Evolutionary conservation across 2,888 invertebrate species (phyloP).

Genomic region (Melieria picta): DNA sequence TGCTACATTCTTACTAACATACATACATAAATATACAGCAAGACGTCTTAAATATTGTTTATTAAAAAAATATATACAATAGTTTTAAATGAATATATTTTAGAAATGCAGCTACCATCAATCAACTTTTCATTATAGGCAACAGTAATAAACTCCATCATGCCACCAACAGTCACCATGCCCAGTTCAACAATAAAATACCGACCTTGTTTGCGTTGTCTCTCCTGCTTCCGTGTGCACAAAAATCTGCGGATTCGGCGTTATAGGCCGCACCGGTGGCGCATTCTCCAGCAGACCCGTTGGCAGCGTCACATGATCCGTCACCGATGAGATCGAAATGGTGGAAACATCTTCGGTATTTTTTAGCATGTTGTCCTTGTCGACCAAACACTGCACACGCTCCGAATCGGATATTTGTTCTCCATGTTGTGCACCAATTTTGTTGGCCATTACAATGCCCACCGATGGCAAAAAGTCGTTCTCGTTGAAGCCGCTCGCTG

Average conservation of each 20-base stretch:
- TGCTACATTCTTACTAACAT: too few species aligned
- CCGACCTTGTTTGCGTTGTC: slow-evolving; percentile 54
- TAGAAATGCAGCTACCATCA: too few species aligned
- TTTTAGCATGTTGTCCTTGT: slow-evolving; percentile 67
- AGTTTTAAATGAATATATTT: background rate
- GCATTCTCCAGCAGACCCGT: slow-evolving; percentile 63
- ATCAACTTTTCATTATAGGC: background rate
- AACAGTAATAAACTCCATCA: slow-evolving; percentile 9
- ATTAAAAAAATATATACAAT: background rate
- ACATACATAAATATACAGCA: background rate
- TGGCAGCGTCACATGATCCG: slow-evolving; percentile 63
- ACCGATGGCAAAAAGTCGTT: slow-evolving; percentile 73
- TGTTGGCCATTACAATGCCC: slow-evolving; percentile 72
- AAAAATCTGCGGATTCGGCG: slow-evolving; percentile 71
- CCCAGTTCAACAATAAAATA: slow-evolving; percentile 55
- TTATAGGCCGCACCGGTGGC: slow-evolving; percentile 60
- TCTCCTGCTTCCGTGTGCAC: slow-evolving; percentile 52
- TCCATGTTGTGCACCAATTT: slow-evolving; percentile 48
- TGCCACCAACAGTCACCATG: slow-evolving; percentile 24
- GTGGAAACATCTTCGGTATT: slow-evolving; percentile 62
- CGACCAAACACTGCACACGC: slow-evolving; percentile 59
- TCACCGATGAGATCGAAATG: slow-evolving; percentile 65
- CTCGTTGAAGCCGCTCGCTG: slow-evolving; percentile 55
- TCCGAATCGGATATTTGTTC: slow-evolving; percentile 42
- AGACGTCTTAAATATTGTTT: background rate